Conservation (phyloP, 2,797 vertebrate genomes). For the Pelobates cultripes region DNA sequence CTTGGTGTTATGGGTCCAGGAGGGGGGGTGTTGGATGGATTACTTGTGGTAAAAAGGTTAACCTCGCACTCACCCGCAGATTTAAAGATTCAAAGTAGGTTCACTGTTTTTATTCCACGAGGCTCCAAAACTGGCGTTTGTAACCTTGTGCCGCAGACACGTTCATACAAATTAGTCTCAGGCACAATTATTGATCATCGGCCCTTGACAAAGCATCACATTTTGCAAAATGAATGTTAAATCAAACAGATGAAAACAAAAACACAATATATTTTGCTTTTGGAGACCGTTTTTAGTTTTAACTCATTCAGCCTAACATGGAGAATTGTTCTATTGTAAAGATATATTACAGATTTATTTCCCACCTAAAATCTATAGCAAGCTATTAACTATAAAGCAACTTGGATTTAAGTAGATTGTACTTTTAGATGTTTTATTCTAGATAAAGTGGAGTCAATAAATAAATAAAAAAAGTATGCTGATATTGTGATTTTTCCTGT, state of each 20-base stretch:
- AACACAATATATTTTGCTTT: not conserved
- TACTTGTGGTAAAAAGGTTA: conserved; percentile 74
- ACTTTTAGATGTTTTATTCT: not conserved
- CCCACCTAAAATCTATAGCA: not conserved
- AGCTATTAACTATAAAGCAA: not conserved
- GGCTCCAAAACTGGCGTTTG: conserved; percentile 40
- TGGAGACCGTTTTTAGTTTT: not conserved
- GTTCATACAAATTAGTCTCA: conserved; percentile 35
- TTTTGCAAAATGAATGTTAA: conserved; percentile 55
- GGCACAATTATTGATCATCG: conserved; percentile 31
- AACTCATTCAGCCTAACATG: not conserved
- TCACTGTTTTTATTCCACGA: conserved; percentile 54
- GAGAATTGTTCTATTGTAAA: not conserved
- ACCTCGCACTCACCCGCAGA: conserved; percentile 77
- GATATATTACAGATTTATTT: not conserved
- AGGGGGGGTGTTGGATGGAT: conserved; percentile 31
- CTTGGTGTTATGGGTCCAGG: conserved; percentile 79
- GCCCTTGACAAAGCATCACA: conserved; percentile 56
- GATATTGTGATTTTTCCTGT: too few species aligned
- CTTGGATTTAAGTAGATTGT: not conserved
- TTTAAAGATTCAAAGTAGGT: conserved; percentile 62
- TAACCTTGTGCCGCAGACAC: conserved; percentile 34
- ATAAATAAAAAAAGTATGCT: too few species aligned
- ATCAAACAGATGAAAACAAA: not conserved
- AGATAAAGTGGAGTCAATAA: not conserved